Evolutionary conservation across 2,888 invertebrate species (phyloP), one percentile per base, ranked within the genome.

Genomic region (Flexamia atlantica): DNA sequence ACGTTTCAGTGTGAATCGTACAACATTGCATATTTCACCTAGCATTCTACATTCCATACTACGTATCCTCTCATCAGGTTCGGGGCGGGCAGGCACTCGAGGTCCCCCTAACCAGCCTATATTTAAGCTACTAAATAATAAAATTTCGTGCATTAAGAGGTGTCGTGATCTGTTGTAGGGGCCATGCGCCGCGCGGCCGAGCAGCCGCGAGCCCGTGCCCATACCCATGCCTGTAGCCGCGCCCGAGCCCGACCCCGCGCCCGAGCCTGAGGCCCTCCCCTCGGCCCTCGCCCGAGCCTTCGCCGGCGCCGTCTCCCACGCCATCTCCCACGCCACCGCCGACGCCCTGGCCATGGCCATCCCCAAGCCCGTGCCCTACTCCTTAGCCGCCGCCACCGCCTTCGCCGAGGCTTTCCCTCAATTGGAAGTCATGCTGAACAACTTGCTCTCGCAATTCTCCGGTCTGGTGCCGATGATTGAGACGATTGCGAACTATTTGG

Each of bases 321-420:
- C 64, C 12, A 12, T 64, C 28, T 64, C 64, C 5, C 64, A 30
- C 4, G 64, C 64, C 64, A 64, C 64, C 28, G 64, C 64, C 28
- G 64, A 64, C 64, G 64, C 64, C 64, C 28, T 64, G 28, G 64
- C 64, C 30, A 28, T 64, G 64, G 64, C 64, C 64, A 64, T 64
- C 10, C 64, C 64, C 64, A 64, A 64, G 64, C 64, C 64, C 2
- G n/a, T 64, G 28, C 64, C 64, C 10, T 64, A 64, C 30, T 64
- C 64, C 0, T 28, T 28, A 0, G 64, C 64, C 4, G 64, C 64
- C 2, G 64, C 64, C 14, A 5, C 64, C 7, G 64, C 64, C 4
- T 64, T 64, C 64, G 64, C 28, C 12, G 28, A 64, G 2, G 64
- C 64, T 7, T 64, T 64, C 30, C 64, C 64, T 64, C 64, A 64